Evolutionary conservation across 2,888 invertebrate species (phyloP), one percentile per base, ranked within the genome.

Genomic region (Agrilus mali): DNA sequence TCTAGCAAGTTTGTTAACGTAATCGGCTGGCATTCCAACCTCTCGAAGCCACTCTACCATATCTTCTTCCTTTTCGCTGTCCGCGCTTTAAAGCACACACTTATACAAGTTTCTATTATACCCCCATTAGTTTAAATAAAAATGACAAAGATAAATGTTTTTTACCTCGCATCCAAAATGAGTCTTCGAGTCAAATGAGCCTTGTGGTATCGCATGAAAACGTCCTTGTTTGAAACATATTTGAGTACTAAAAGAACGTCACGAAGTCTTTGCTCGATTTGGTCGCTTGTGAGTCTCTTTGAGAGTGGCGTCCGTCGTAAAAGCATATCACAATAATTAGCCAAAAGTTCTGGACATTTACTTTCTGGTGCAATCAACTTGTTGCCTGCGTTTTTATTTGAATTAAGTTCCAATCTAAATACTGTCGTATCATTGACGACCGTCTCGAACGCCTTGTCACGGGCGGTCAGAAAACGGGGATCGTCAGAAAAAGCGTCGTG

Each of bases 261-360:
- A 62, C 77, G 83, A 48, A 98, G 74, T 59, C 94, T 83, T 48
- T 78, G 80, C 69, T 98, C 97, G 54, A 99, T 95, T 71, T 98
- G 93, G 63, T 98, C 97, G 50, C 86, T 88, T 14, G 95, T 95
- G 48, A 98, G 77, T 55, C 90, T 82, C 70, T 96, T 96, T 68
- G 95, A 95, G 50, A 97, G 72, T 20, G 94, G 93, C 42, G 96
- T 97, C 63, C 94, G 89, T 55, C 98, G 76, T 57, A 99, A 74
- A 59, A 99, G 72, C 89, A 98, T 93, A 80, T 98, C 98, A 80
- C 98, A 98, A 75, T 95, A 98, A 69, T 97, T 98, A 42, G 98
- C 98, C 57, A 98, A 74, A 47, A 99, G 77, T 69, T 99, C 98
- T 1, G 98, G 98, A 67, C 97, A 98, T 65, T 95, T 94, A 52